Percentiles rank a stretch among this genome's conserved stretches.
These are phyloP conservation scores for Pocillopora verrucosa DNA, from an alignment of 64 coral and sea anemone species.

Conservation along the genomic window DNA sequence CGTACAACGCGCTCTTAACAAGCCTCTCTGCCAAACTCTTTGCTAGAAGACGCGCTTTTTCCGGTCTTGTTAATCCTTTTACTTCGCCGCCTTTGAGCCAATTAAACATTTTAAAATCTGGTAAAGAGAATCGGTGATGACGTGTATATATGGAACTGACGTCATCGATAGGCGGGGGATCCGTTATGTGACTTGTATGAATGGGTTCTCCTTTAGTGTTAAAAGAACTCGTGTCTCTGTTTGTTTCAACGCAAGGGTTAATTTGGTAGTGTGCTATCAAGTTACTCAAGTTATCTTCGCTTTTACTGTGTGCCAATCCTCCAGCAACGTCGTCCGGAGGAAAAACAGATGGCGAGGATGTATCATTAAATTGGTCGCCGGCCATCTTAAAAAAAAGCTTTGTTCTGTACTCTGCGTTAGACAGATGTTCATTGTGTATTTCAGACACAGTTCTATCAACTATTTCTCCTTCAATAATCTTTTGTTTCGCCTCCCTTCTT, in stretches of 20 bases:
- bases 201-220: neutral
- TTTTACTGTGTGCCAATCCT: neutral
- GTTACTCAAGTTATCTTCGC: neutral
- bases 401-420: neutral
- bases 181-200: neutral
- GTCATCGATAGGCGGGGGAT: neutral
- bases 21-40: slow-evolving; percentile 73
- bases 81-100: neutral
- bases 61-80: slow-evolving; percentile 47
- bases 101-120: slow-evolving; percentile 5
- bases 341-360: neutral
- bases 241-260: neutral
- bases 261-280: neutral
- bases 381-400: neutral
- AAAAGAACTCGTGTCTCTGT: neutral
- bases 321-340: neutral
- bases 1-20: slow-evolving; percentile 69
- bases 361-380: neutral
- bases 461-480: slow-evolving; percentile 2
- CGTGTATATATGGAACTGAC: slow-evolving; percentile 5
- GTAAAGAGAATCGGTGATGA: slow-evolving; percentile 36
- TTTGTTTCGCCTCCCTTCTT: slow-evolving; percentile 43
- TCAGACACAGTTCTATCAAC: neutral
- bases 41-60: slow-evolving; percentile 70
- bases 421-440: neutral